Base-by-base conservation (phyloP, 2,113 vertebrate species). In the Paraplagusia blochii region DNA sequence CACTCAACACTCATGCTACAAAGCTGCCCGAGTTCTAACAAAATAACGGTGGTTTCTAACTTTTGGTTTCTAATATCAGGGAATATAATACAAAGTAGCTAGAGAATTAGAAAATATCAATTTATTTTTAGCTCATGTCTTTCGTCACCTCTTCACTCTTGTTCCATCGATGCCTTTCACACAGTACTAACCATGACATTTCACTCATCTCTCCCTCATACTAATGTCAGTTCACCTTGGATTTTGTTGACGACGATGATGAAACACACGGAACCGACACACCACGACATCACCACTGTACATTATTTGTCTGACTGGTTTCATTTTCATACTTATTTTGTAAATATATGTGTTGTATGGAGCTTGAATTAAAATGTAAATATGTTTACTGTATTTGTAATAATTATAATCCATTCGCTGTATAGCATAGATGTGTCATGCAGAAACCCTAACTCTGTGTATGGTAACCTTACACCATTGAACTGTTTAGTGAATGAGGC, bases 311-410 rank as follows among this genome's bases (percentile, higher is more conserved):
- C 88, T 83, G 90, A 92, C 86, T 91, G 91, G 88, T 90, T 92
- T 94, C 91, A 91, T 94, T 93, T 95, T 92, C 95, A 94, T 94
- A 91, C 86, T 95, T 94, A 92, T 92, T 95, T 95, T 99, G 96
- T 98, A 99, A 98, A 99, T 99, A 98, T 91, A 90, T 91, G 89
- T 50, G 92, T 95, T 90, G 94, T 93, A 94, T 90, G 93, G 93
- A 93, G 94, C 95, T 96, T 93, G 90, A 94, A 94, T 95, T 94
- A 94, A 95, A 95, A 91, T 99, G 96, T 99, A 99, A 98, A 99
- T 99, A 98, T 87, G 93, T 94, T 95, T 95, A 93, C 93, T 92
- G 95, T 98, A 97, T 99, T 98, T 99, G 96, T 99, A 98, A 95
- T 98, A 94, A 96, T 93, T 94, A 92, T 91, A 94, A 95, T 93